Percentiles rank a stretch among this genome's conserved stretches.
Evolutionary conservation across 2,888 invertebrate species (phyloP).

Genomic region (Aricia artaxerxes): DNA sequence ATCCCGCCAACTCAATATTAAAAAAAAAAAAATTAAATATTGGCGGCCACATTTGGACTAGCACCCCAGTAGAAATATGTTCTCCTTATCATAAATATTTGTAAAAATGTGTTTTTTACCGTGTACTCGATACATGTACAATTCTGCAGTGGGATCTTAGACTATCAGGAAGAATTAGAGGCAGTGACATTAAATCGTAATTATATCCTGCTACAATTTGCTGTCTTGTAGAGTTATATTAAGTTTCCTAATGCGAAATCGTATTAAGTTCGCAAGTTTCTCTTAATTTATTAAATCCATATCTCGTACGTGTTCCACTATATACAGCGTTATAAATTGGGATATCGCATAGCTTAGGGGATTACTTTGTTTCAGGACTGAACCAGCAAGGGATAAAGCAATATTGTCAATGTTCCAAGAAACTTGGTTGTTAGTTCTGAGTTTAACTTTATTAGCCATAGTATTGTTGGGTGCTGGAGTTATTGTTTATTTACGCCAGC

Average conservation of each 20-base stretch:
- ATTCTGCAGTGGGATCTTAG: too few species aligned
- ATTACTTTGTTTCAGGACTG: conserved; percentile 64
- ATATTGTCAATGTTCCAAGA: conserved; percentile 74
- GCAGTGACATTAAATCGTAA: neutral
- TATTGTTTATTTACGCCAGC: conserved; percentile 65
- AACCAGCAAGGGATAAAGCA: conserved; percentile 74
- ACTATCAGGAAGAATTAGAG: neutral
- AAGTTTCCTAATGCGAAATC: neutral
- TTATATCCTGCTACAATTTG: neutral
- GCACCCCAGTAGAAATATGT: too few species aligned
- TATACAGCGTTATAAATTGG: conserved; percentile 22
- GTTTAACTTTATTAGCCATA: conserved; percentile 66
- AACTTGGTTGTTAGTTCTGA: conserved; percentile 72
- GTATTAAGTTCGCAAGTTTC: conserved; percentile 13
- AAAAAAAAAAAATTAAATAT: too few species aligned
- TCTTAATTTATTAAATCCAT: conserved; percentile 22
- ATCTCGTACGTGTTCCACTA: neutral
- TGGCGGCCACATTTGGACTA: too few species aligned
- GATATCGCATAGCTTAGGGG: conserved; percentile 21
- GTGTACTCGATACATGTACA: too few species aligned
- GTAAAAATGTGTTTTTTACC: too few species aligned
- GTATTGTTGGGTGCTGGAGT: conserved; percentile 64
- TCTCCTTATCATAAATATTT: too few species aligned
- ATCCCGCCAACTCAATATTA: too few species aligned
- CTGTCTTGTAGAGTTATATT: neutral